A percentile compares a stretch with the other conserved stretches of the same genome.
These are phyloP conservation scores for Mus musculus DNA, from an alignment of 2,113 vertebrate species.

Conservation along the genomic window DNA sequence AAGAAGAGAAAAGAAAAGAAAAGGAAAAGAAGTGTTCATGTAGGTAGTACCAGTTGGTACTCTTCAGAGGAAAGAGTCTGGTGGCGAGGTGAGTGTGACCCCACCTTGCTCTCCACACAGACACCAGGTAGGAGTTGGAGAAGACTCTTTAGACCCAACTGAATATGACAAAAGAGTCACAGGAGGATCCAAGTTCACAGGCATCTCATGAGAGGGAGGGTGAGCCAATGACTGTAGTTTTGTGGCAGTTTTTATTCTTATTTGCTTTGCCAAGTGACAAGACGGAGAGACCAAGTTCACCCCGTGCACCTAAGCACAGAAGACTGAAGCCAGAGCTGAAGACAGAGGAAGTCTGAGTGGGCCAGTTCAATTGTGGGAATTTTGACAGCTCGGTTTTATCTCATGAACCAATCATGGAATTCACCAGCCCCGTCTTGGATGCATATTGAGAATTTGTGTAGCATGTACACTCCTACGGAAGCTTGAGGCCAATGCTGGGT, in stretches of 20 bases:
- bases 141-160: fast-evolving
- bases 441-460: background rate
- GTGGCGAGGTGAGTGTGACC: background rate
- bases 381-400: background rate
- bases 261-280: background rate
- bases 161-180: no score
- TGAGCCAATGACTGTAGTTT: background rate
- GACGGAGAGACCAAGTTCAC: background rate
- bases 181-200: background rate
- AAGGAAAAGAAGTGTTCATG: no score
- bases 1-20: background rate
- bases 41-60: no score
- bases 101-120: background rate
- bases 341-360: background rate
- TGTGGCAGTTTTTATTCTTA: background rate
- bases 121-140: fast-evolving
- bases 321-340: background rate
- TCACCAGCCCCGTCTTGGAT: fast-evolving
- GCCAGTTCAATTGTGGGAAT: background rate
- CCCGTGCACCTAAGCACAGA: background rate
- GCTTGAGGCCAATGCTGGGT: background rate
- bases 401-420: no score
- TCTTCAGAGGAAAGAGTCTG: fast-evolving
- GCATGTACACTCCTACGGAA: no score
- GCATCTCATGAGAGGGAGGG: background rate